A percentile compares a stretch with the other conserved stretches of the same genome.
Conservation (phyloP, 2,797 vertebrate species). For the Amblyopsis hoosieri region DNA sequence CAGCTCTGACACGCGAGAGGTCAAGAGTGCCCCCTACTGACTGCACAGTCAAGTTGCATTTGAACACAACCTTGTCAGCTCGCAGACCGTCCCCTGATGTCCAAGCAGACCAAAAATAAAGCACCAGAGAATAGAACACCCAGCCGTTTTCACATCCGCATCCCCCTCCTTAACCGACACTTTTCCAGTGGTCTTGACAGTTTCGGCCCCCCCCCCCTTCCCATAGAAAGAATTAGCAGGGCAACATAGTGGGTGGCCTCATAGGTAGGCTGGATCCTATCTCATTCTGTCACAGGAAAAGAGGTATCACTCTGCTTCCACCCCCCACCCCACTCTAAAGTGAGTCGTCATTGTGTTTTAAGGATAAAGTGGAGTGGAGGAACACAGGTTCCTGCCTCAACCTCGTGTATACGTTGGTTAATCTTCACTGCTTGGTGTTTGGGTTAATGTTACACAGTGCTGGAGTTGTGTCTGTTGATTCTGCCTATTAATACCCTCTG, state of each 20-base stretch:
- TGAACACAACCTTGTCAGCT: not conserved
- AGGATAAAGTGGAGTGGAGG: no score
- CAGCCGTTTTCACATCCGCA: no score
- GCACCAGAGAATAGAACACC: not conserved
- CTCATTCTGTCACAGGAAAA: slow-evolving; percentile 3
- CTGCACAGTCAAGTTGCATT: not conserved
- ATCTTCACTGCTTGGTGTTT: not conserved
- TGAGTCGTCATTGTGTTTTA: no score
- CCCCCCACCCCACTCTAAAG: no score
- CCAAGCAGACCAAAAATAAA: not conserved
- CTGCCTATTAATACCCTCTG: not conserved
- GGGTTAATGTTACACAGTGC: not conserved
- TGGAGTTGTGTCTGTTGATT: not conserved
- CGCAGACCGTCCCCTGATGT: not conserved
- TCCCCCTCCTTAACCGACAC: not conserved
- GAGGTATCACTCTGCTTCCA: not conserved
- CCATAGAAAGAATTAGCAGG: slow-evolving; percentile 30
- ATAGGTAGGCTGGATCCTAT: slow-evolving; percentile 32
- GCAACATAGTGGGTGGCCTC: slow-evolving; percentile 46
- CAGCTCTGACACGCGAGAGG: slow-evolving; percentile 6
- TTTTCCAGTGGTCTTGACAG: slow-evolving; percentile 24
- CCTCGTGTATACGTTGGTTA: not conserved
- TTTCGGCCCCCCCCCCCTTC: slow-evolving; percentile 7
- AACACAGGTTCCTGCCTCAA: no score
- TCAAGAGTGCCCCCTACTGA: slow-evolving; percentile 13